Evolutionary conservation across 37 sponge, comb jelly and placozoan genomes (phyloP), one percentile per base, ranked within the genome.

Genomic region (Ephydatia muelleri): DNA sequence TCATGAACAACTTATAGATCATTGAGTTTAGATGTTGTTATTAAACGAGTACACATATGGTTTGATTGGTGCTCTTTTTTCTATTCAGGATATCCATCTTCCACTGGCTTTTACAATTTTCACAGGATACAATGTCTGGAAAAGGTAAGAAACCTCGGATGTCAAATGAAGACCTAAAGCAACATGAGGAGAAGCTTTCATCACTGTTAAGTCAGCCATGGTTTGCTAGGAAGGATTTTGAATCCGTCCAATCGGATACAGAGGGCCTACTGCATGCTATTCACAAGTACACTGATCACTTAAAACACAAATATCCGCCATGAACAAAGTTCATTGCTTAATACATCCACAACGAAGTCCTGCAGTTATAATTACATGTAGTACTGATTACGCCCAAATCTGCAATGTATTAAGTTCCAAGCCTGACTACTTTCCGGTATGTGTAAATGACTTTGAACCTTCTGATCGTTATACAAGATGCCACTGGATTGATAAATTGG

Each of bases 141-240:
- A 75, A 36, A 75, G 37, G 25, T 36, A 75, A 38, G 76, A 38
- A 37, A 26, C 76, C 76, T 75, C 76, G 38, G 37, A 16, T 75
- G 11, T 75, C 37, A 26, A 27, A 75, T 38, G 76, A 33, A 38
- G 76, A 75, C 32, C 33, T 75, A 23, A 5, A 75, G 32, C 35
- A 37, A 75, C 76, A 75, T 37, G 38, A 38, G 35, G 37, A 75
- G 19, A 37, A 33, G 37, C 76, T 75, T 75, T 75, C 76, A 75
- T 37, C 37, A 6, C 26, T 75, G 35, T 38, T 75, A 27, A 27
- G 37, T 75, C 76, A 75, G 32, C 76, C 76, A 36, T 75, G 76
- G 76, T 39, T 39, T 26, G 35, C 38, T 37, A 39, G 38, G 76
- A 75, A 35, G 33, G 30, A 8, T 36, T 75, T 75, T 35, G 38